Evolutionary conservation across 37 sponge, comb jelly and placozoan species (phyloP).

Genomic region (Hormiphora californensis): DNA sequence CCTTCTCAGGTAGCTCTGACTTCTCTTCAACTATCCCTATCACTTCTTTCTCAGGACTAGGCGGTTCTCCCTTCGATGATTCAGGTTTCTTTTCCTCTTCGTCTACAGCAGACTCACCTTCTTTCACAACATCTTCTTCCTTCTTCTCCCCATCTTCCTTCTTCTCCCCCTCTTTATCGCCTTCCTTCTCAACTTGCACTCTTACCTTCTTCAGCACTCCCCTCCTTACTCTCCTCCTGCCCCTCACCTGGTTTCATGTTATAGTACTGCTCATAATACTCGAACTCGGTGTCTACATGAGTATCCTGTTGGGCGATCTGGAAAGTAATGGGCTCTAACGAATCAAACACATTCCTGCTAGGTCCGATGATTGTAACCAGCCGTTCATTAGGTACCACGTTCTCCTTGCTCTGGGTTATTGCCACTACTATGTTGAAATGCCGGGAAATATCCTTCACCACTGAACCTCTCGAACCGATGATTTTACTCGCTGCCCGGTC

Average conservation of each 20-base stretch:
- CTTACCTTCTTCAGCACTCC: too few species aligned
- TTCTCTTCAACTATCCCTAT: too few species aligned
- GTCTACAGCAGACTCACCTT: neutral
- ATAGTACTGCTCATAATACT: neutral
- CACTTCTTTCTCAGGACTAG: too few species aligned
- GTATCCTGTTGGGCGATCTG: neutral
- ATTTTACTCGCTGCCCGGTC: slow-evolving; percentile 12
- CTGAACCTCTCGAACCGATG: neutral
- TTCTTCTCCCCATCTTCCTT: neutral
- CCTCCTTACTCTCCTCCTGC: too few species aligned
- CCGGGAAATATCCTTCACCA: neutral
- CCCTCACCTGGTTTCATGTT: too few species aligned
- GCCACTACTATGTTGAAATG: slow-evolving; percentile 3
- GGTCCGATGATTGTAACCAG: neutral
- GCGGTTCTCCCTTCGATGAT: too few species aligned
- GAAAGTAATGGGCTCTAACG: neutral
- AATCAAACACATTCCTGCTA: neutral
- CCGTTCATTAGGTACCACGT: neutral
- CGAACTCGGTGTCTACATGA: neutral
- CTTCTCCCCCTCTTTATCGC: neutral
- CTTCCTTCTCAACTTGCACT: neutral
- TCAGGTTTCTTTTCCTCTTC: neutral
- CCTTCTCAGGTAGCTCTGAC: too few species aligned
- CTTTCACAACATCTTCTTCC: neutral
- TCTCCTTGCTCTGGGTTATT: neutral